Conservation (phyloP, 64 coral and sea anemone genomes). For the Pachyseris speciosa region DNA sequence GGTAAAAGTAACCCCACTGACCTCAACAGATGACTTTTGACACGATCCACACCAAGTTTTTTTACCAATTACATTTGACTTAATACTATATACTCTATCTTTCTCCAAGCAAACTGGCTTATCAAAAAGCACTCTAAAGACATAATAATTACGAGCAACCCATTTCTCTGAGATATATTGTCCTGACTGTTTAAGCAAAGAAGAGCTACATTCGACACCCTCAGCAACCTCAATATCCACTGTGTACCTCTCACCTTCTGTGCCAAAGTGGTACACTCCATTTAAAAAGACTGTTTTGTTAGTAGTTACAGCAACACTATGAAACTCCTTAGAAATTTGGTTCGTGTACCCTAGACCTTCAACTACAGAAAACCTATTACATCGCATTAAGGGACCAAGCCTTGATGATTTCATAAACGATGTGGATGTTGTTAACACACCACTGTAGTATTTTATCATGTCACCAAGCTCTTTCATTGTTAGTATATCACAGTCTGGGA, state of each 20-base stretch:
- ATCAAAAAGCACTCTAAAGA: neutral
- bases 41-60: neutral
- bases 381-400: neutral
- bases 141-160: neutral
- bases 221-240: neutral
- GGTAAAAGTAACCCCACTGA: neutral
- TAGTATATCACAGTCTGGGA: constrained; percentile 11
- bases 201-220: neutral
- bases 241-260: neutral
- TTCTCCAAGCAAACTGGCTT: neutral
- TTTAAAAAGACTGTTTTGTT: neutral
- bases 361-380: neutral
- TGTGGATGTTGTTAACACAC: neutral
- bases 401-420: neutral
- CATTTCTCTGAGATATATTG: neutral
- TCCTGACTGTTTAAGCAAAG: neutral
- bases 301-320: neutral
- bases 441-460: constrained; percentile 5
- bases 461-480: constrained; percentile 15
- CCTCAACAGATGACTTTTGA: neutral
- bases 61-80: neutral
- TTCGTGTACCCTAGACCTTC: too few relatives aligned
- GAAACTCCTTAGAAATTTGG: too few relatives aligned
- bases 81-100: neutral
- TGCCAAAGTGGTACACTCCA: neutral